Conservation (phyloP, 2,797 vertebrate species). For the Sphenodon punctatus region DNA sequence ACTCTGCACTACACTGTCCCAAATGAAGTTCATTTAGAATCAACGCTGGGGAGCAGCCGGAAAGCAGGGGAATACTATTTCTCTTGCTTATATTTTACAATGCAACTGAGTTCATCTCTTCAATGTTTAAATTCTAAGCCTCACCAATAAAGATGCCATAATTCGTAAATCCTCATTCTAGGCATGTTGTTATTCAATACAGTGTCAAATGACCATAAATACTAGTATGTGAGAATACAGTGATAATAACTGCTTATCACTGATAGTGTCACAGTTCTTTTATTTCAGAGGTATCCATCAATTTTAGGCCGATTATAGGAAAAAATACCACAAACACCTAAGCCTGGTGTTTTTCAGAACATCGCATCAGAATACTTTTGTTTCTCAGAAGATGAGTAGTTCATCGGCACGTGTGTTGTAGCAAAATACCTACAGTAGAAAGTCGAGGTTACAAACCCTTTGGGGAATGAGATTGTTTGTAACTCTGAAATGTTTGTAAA, state of each 20-base stretch:
- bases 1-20: accelerated
- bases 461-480: too few relatives aligned
- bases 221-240: conserved; percentile 42
- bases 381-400: conserved; percentile 37
- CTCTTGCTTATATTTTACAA: conserved; percentile 27
- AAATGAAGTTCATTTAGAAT: conserved; percentile 37
- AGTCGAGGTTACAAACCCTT: too few relatives aligned
- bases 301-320: conserved; percentile 48
- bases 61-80: conserved; percentile 23
- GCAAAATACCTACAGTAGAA: too few relatives aligned
- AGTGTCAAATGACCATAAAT: conserved; percentile 53
- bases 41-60: conserved; percentile 17
- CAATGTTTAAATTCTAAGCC: conserved; percentile 11
- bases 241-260: conserved; percentile 48
- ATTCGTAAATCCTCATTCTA: neutral
- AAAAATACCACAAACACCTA: conserved; percentile 21
- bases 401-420: too few relatives aligned
- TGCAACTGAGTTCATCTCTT: conserved; percentile 20
- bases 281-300: conserved; percentile 46
- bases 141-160: neutral
- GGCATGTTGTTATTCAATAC: neutral
- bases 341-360: neutral
- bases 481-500: too few relatives aligned
- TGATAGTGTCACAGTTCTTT: conserved; percentile 19
- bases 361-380: neutral